A percentile compares a stretch with the other conserved stretches of the same genome.
Evolutionary conservation across 1,140 invertebrate genomes (phyloP).

Genomic region (Palaemon carinicauda): DNA sequence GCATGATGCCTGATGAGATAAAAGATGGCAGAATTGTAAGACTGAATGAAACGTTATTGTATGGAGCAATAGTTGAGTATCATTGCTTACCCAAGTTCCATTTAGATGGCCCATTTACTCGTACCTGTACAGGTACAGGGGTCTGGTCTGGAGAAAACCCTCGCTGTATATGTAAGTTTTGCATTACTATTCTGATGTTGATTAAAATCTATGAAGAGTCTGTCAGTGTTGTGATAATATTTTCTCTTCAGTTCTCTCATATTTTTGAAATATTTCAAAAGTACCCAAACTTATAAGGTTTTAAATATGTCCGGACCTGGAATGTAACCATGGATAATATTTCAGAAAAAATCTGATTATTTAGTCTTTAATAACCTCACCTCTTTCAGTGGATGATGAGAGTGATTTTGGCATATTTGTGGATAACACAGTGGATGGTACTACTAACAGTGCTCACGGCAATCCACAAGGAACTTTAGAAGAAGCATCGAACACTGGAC

Average conservation of each 20-base stretch:
- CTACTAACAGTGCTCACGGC: constrained; percentile 42
- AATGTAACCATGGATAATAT: too few relatives aligned
- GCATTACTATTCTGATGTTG: neutral
- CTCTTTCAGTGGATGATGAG: constrained; percentile 33
- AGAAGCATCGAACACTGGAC: constrained; percentile 47
- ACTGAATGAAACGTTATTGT: constrained; percentile 82
- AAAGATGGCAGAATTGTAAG: constrained; percentile 87
- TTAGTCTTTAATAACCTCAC: neutral
- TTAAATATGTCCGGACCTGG: too few relatives aligned
- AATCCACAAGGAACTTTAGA: constrained; percentile 10
- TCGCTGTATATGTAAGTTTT: constrained; percentile 67
- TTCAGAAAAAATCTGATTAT: neutral
- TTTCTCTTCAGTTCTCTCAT: neutral
- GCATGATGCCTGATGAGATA: constrained; percentile 66
- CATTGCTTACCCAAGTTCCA: constrained; percentile 86
- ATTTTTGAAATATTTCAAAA: neutral
- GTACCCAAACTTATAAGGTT: too few relatives aligned
- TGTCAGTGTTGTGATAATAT: neutral
- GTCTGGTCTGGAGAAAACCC: constrained; percentile 85
- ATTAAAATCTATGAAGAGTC: neutral
- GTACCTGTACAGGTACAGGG: constrained; percentile 83
- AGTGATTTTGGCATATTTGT: constrained; percentile 55
- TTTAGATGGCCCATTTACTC: constrained; percentile 79
- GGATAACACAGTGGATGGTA: constrained; percentile 59
- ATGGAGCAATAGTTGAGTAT: constrained; percentile 84